Evolutionary conservation across 2,888 invertebrate genomes (phyloP), one percentile per base, ranked within the genome.

Genomic region (Polyommatus icarus): DNA sequence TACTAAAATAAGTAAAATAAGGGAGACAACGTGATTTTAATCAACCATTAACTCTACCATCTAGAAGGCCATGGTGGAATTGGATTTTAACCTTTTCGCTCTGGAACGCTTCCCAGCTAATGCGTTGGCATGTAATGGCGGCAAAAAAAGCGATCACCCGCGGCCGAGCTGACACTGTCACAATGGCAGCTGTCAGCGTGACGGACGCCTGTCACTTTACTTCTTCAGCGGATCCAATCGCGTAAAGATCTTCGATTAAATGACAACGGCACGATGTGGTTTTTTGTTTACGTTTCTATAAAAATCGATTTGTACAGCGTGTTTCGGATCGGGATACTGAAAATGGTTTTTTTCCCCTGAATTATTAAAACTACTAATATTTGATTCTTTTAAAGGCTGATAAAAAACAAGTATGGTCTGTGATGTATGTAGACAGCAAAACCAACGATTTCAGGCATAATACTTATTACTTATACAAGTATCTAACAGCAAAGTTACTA

Each of bases 201-300:
- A 72, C 77, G 77, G 72, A 72, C 73, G 29, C 77, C 18, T 76
- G 76, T 76, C 50, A 79, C 73, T 86, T 83, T 85, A 79, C 76
- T 81, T 88, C 90, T 87, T 85, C 89, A 85, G 85, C 87, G 84
- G 87, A 87, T 83, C 87, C 91, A 92, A 93, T 91, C 89, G 88
- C 79, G 83, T 87, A 90, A 90, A 88, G 86, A 89, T 88, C 89
- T 89, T 84, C 84, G 85, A 88, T 88, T 91, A 87, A 88, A 84
- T 85, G 84, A 83, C 84, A 86, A 85, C 89, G 88, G 91, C 91
- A 91, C 90, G 91, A 91, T 88, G 86, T 84, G 78, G 12, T 77
- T 79, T 81, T 86, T 87, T 88, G 79, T 90, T 82, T 83, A 87
- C 87, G 88, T 82, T 84, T 83, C 84, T 87, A 84, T 78, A 79